Percentiles rank a stretch among this genome's conserved stretches.
These are phyloP conservation scores for Eupithecia dodoneata DNA, from an alignment of 2,888 invertebrate species.

Conservation along the genomic window DNA sequence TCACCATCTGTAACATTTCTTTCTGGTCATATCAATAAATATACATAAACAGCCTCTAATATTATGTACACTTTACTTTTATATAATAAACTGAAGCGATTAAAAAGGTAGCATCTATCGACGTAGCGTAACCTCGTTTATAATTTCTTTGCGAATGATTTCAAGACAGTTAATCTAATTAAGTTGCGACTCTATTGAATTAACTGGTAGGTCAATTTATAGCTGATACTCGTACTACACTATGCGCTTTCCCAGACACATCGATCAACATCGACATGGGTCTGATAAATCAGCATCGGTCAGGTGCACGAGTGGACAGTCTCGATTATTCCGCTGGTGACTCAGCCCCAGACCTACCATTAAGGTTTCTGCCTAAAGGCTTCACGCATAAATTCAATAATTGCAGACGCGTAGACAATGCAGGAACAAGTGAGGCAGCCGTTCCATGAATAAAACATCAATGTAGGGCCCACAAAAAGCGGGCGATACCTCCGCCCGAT, in stretches of 20 bases:
- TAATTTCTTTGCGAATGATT: conserved; percentile 1
- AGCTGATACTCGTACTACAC: conserved; percentile 8
- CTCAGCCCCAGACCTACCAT: conserved; percentile 67
- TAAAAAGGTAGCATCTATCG: neutral
- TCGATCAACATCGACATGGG: conserved; percentile 72
- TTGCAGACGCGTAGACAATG: conserved; percentile 80
- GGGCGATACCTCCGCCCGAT: conserved; percentile 61
- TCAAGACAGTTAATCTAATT: neutral
- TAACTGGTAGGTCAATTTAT: neutral
- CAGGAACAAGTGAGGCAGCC: conserved; percentile 70
- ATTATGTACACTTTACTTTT: neutral
- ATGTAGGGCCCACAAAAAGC: conserved; percentile 56
- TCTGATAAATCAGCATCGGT: conserved; percentile 77
- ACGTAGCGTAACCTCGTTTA: neutral
- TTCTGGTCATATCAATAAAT: neutral
- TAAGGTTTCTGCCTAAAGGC: conserved; percentile 75
- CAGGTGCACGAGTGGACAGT: conserved; percentile 73
- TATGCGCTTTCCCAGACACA: conserved; percentile 59
- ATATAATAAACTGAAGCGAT: neutral
- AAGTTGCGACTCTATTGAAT: neutral
- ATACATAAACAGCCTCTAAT: neutral
- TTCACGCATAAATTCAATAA: conserved; percentile 78
- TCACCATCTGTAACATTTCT: conserved; percentile 5
- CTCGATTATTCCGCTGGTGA: conserved; percentile 69
- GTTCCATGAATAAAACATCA: conserved; percentile 75